These are phyloP conservation scores for Euglossa dilemma DNA, from an alignment of 1,140 invertebrate genomes.

Conservation along the genomic window DNA sequence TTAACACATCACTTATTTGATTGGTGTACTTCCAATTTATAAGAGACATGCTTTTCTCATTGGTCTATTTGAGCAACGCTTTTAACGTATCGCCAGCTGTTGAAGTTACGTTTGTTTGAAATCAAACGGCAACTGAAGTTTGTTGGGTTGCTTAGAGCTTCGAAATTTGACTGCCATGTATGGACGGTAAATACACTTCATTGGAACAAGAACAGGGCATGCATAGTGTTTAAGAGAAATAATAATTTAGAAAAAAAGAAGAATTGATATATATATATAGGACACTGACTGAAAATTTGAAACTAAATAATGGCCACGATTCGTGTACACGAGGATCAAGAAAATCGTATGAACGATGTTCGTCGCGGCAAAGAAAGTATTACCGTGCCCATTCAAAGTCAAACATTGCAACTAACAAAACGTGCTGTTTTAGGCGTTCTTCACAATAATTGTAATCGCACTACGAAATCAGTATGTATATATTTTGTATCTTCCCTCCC, in stretches of 20 bases:
- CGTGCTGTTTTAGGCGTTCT: constrained; percentile 84
- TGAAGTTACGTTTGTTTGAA: constrained; percentile 74
- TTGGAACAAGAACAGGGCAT: constrained; percentile 57
- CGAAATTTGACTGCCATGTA: constrained; percentile 60
- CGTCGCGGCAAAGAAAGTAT: constrained; percentile 79
- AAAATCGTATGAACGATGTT: constrained; percentile 81
- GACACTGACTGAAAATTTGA: constrained; percentile 32
- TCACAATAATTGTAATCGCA: constrained; percentile 78
- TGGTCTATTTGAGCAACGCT: constrained; percentile 66
- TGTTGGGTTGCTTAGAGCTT: constrained; percentile 57
- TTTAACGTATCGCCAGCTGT: constrained; percentile 76
- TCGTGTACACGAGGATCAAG: constrained; percentile 86
- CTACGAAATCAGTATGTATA: constrained; percentile 79
- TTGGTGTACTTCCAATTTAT: constrained; percentile 30
- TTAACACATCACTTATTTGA: constrained; percentile 7
- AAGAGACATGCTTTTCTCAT: constrained; percentile 38
- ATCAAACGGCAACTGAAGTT: constrained; percentile 73
- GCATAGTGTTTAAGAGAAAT: constrained; percentile 54
- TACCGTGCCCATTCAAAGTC: constrained; percentile 71
- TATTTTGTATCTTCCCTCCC: constrained; percentile 27
- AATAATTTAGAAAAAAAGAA: constrained; percentile 35
- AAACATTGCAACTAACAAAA: constrained; percentile 81
- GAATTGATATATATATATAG: constrained; percentile 26
- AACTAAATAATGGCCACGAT: constrained; percentile 84
- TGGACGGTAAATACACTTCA: constrained; percentile 42